Evolutionary conservation across 2,113 vertebrate genomes (phyloP).

Genomic region (Fukomys damarensis): DNA sequence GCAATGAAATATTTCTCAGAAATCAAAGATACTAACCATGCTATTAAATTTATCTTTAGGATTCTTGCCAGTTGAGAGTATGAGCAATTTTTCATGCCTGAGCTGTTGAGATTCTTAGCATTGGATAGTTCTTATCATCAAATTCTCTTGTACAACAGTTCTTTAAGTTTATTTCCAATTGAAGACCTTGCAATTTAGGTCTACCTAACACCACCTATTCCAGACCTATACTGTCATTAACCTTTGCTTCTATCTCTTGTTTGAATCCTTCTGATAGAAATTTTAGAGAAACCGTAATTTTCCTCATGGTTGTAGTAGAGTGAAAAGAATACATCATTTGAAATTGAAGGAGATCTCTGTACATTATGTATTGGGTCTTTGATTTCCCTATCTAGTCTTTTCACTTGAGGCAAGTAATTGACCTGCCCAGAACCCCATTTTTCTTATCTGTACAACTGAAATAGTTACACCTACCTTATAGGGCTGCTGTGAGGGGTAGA

Average conservation of each 20-base stretch:
- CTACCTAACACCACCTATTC: background rate
- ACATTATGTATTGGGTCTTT: background rate
- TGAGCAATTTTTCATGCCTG: background rate
- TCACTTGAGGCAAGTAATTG: conserved; percentile 42
- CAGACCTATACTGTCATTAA: background rate
- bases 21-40: background rate
- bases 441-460: conserved; percentile 6
- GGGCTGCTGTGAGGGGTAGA: background rate
- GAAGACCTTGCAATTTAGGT: conserved; percentile 26
- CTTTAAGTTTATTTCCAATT: background rate
- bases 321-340: background rate
- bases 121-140: background rate
- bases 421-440: background rate
- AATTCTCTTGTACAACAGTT: background rate
- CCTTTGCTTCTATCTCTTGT: conserved; percentile 29
- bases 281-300: conserved; percentile 41
- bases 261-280: conserved; percentile 28
- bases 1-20: conserved; percentile 5
- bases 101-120: background rate
- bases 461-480: background rate
- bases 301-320: background rate
- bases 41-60: background rate
- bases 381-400: background rate
- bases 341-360: background rate
- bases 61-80: background rate